phyloP scores from a whole-genome alignment of 2,888 invertebrate genomes.

The Idaea dimidiata region DNA sequence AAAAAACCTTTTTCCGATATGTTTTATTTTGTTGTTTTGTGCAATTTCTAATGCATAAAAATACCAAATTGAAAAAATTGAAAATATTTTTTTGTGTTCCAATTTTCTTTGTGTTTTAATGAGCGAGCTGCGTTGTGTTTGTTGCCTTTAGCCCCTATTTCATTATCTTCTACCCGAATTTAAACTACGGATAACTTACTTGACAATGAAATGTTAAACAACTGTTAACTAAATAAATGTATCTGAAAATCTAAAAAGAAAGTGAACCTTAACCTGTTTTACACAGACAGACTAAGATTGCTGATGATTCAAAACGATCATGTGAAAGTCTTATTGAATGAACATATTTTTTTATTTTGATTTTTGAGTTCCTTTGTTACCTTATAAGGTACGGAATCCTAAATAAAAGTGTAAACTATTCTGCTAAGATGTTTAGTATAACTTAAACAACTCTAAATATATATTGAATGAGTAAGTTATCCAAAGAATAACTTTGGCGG shows the following conservation, averaged over 20 bases:
- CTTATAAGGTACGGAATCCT: too few relatives aligned
- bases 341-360: too few relatives aligned
- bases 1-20: too few relatives aligned
- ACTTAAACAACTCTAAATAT: not conserved
- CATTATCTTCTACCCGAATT: not conserved
- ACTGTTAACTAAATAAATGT: not conserved
- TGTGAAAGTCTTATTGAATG: too few relatives aligned
- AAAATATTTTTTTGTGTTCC: constrained; percentile 38
- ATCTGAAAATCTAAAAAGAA: too few relatives aligned
- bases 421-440: too few relatives aligned
- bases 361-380: too few relatives aligned
- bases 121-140: constrained; percentile 55
- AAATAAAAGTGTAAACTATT: too few relatives aligned
- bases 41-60: not conserved
- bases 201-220: not conserved
- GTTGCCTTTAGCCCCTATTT: constrained; percentile 36
- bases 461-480: not conserved
- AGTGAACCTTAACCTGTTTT: too few relatives aligned
- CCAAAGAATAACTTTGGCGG: not conserved
- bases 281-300: too few relatives aligned
- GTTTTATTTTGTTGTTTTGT: too few relatives aligned
- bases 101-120: constrained; percentile 54
- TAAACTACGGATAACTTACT: not conserved
- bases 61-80: constrained; percentile 23
- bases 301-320: too few relatives aligned